These are phyloP conservation scores for Pharmacophagus antenor DNA, from an alignment of 2,888 invertebrate genomes.

Conservation along the genomic window DNA sequence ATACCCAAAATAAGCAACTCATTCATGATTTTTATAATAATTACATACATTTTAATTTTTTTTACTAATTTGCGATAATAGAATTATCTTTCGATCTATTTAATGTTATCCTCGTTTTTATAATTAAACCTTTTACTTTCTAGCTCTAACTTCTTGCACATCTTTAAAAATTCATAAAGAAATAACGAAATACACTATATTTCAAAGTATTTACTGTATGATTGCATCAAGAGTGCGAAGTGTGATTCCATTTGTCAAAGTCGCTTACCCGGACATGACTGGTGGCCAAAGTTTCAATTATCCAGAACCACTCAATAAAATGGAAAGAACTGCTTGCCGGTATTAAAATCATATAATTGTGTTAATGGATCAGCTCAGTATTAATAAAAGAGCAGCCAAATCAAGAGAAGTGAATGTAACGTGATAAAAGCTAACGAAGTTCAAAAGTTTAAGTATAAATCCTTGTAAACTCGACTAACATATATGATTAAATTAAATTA, in stretches of 20 bases:
- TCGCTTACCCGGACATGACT: constrained; percentile 87
- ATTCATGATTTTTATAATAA: neutral
- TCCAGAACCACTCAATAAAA: constrained; percentile 83
- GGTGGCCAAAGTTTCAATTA: constrained; percentile 78
- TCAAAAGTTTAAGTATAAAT: neutral
- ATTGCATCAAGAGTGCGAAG: constrained; percentile 82
- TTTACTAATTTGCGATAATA: neutral
- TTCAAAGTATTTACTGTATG: constrained; percentile 71
- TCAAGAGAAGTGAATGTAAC: neutral
- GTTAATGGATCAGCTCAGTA: neutral
- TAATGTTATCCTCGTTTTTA: neutral
- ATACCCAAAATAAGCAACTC: neutral
- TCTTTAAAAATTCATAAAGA: constrained; percentile 74
- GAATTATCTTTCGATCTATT: neutral
- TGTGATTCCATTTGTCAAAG: constrained; percentile 86
- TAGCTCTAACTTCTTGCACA: constrained; percentile 66
- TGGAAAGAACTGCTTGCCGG: constrained; percentile 74
- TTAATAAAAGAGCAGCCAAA: neutral
- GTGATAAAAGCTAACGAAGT: neutral
- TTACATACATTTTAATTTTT: neutral
- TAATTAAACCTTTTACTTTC: constrained; percentile 29
- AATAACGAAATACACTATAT: constrained; percentile 60
- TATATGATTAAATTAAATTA: neutral
- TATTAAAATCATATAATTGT: constrained; percentile 34
- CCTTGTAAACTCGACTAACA: too few relatives aligned